phyloP scores from a whole-genome alignment of 2,797 vertebrate species.

The Poeciliopsis gracilis region DNA sequence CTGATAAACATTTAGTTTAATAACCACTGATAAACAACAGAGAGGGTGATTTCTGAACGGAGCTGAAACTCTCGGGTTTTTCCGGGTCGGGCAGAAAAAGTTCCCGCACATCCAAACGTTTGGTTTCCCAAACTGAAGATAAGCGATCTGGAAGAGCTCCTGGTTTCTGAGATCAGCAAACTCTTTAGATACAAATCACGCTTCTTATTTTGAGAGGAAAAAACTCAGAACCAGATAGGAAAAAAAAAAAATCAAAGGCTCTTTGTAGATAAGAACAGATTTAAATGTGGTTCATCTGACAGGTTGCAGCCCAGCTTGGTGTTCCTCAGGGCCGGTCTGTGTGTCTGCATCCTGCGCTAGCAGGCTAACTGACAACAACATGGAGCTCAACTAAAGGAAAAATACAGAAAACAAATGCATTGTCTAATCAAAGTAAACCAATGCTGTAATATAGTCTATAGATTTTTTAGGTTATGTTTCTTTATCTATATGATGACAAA shows the following conservation, averaged over 20 bases:
- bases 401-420: not conserved
- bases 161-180: not conserved
- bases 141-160: not conserved
- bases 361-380: not conserved
- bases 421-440: not conserved
- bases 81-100: constrained; percentile 50
- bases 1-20: no score
- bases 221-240: not conserved
- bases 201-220: not conserved
- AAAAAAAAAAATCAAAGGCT: not conserved
- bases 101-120: constrained; percentile 44
- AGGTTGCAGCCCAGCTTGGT: not conserved
- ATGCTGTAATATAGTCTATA: not conserved
- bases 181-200: constrained; percentile 3
- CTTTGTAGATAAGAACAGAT: constrained; percentile 6
- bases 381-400: not conserved
- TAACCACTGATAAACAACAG: no score
- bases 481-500: not conserved
- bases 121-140: constrained; percentile 5
- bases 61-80: constrained; percentile 36
- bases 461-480: not conserved
- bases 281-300: not conserved
- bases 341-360: not conserved
- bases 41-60: no score
- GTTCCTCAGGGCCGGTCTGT: no score